Evolutionary conservation across 1,140 invertebrate species (phyloP).

Genomic region (Drosophila quadrilineata): DNA sequence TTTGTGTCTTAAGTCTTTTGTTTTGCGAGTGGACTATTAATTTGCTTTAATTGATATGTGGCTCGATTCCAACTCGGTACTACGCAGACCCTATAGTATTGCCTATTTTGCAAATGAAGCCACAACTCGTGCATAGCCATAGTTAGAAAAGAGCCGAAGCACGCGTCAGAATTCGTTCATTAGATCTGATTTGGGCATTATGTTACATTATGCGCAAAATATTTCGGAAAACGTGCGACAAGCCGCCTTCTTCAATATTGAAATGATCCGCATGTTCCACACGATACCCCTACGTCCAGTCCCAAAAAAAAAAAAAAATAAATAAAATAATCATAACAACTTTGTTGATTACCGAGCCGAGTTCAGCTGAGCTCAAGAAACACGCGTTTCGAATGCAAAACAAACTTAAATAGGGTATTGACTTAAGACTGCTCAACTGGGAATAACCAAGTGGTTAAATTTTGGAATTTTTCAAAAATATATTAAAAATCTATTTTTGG

Average conservation of each 20-base stretch:
- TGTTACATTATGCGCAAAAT: neutral
- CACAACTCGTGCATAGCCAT: neutral
- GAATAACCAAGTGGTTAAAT: no score
- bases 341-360: neutral
- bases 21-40: constrained; percentile 65
- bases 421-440: no score
- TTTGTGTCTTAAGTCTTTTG: constrained; percentile 74
- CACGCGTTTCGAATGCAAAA: constrained; percentile 58
- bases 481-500: no score
- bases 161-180: constrained; percentile 31
- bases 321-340: neutral
- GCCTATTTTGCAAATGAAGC: neutral
- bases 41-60: constrained; percentile 25
- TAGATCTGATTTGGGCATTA: neutral
- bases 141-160: neutral
- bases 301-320: no score
- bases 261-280: constrained; percentile 17
- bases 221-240: constrained; percentile 11
- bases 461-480: no score
- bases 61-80: neutral
- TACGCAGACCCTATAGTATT: no score
- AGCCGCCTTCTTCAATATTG: constrained; percentile 16
- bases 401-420: no score
- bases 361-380: constrained; percentile 9
- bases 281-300: constrained; percentile 18